A percentile compares a stretch with the other conserved stretches of the same genome.
These are phyloP conservation scores for Rhinella marina DNA, from an alignment of 2,797 vertebrate species.

Conservation along the genomic window DNA sequence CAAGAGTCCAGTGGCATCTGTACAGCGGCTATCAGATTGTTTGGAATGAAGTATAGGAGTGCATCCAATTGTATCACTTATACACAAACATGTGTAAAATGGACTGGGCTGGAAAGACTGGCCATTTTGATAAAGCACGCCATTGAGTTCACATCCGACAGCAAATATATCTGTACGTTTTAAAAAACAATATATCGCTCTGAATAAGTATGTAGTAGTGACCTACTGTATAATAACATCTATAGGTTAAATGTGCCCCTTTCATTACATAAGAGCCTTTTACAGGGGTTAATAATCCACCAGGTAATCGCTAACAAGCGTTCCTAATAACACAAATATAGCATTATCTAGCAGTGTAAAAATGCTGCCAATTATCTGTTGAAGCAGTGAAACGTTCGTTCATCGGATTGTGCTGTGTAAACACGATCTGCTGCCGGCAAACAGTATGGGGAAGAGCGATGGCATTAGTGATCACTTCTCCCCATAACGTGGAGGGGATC, in stretches of 20 bases:
- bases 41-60: constrained; percentile 84
- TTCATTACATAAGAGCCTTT: neutral
- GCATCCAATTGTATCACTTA: constrained; percentile 91
- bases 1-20: constrained; percentile 66
- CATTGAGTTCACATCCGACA: constrained; percentile 91
- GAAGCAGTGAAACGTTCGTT: too few species aligned
- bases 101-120: constrained; percentile 88
- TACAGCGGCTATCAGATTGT: constrained; percentile 72
- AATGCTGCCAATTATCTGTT: too few species aligned
- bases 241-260: neutral
- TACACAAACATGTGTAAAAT: constrained; percentile 90
- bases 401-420: too few species aligned
- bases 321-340: too few species aligned
- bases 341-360: too few species aligned
- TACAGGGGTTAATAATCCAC: too few species aligned
- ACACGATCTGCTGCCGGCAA: too few species aligned
- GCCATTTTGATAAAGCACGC: constrained; percentile 87
- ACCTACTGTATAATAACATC: neutral
- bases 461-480: too few species aligned
- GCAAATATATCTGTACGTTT: constrained; percentile 85
- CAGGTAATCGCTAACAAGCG: too few species aligned
- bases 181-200: constrained; percentile 30
- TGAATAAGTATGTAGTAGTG: neutral
- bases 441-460: too few species aligned
- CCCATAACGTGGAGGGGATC: too few species aligned